Conservation (phyloP, 64 coral and sea anemone genomes). For the Acropora tenuis region DNA sequence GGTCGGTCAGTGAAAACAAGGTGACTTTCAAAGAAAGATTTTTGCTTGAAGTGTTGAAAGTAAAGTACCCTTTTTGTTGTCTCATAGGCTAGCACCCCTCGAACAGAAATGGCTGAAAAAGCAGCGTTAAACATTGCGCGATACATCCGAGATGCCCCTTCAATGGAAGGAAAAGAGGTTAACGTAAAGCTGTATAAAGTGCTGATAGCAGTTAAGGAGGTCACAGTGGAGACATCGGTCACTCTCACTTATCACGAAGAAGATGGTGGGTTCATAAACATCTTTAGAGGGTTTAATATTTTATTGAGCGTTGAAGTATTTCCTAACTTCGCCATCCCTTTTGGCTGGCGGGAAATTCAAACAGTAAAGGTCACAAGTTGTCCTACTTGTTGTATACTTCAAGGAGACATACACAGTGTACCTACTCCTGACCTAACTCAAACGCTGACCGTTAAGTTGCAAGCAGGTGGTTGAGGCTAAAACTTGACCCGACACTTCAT, state of each 20-base stretch:
- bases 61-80: neutral
- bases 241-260: slow-evolving; percentile 74
- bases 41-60: neutral
- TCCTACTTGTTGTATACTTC: too few species aligned
- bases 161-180: slow-evolving; percentile 26
- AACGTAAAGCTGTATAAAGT: slow-evolving; percentile 89
- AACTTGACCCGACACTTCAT: neutral
- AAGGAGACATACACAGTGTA: too few species aligned
- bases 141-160: slow-evolving; percentile 57
- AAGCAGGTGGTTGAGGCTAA: neutral
- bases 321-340: too few species aligned
- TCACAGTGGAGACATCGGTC: slow-evolving; percentile 81
- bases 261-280: slow-evolving; percentile 43
- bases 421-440: too few species aligned
- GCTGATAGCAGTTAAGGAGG: slow-evolving; percentile 84
- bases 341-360: too few species aligned
- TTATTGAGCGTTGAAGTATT: too few species aligned
- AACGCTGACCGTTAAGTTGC: neutral
- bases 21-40: neutral
- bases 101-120: slow-evolving; percentile 75
- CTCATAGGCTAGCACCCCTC: slow-evolving; percentile 77
- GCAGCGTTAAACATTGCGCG: slow-evolving; percentile 79
- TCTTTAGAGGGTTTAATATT: neutral
- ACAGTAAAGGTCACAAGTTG: too few species aligned
- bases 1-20: neutral